Evolutionary conservation across 1,140 invertebrate species (phyloP).

Genomic region (Sitophilus oryzae): DNA sequence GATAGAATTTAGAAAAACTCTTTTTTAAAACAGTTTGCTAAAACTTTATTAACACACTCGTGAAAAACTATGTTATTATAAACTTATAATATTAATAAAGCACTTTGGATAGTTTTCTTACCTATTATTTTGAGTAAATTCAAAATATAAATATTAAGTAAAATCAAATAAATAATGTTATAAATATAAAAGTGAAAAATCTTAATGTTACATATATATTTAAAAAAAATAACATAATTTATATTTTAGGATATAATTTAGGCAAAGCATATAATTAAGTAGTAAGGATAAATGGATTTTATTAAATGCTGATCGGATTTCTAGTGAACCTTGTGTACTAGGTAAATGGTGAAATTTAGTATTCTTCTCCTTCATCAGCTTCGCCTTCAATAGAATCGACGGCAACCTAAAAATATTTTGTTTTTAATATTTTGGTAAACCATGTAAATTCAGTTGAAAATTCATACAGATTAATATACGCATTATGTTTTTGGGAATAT

Average conservation of each 20-base stretch:
- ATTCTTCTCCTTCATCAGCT: constrained; percentile 66
- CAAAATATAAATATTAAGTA: neutral
- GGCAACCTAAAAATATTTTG: constrained; percentile 40
- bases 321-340: neutral
- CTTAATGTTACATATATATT: neutral
- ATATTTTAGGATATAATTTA: neutral
- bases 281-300: neutral
- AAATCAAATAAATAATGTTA: neutral
- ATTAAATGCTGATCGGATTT: neutral
- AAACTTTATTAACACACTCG: neutral
- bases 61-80: constrained; percentile 2
- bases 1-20: too few relatives aligned
- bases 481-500: too few relatives aligned
- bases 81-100: constrained; percentile 2
- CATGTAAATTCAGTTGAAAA: too few relatives aligned
- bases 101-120: neutral
- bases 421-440: neutral
- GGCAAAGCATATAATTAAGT: neutral
- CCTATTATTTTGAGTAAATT: neutral
- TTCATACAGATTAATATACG: too few relatives aligned
- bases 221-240: neutral
- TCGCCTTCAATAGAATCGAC: constrained; percentile 68
- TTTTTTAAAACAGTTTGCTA: neutral
- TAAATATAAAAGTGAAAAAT: neutral
- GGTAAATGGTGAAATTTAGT: constrained; percentile 43